These are phyloP conservation scores for Lethenteron reissneri DNA, from an alignment of 2,113 vertebrate genomes.

Conservation along the genomic window DNA sequence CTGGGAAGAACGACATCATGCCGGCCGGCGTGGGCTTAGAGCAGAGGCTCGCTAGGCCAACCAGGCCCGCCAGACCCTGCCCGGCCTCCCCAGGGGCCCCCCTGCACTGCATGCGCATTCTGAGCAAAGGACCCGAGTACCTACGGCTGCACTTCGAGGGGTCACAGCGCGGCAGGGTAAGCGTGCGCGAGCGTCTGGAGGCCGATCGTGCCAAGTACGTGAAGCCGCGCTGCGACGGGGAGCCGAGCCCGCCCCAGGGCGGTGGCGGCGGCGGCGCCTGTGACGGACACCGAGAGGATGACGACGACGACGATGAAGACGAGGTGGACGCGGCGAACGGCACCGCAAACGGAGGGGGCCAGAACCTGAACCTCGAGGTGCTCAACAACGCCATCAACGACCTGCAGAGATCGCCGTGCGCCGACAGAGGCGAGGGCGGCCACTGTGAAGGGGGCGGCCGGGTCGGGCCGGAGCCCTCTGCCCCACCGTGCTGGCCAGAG, in stretches of 20 bases:
- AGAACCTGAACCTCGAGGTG: constrained; percentile 1
- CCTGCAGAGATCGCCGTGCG: neutral
- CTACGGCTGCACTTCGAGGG: neutral
- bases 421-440: too few relatives aligned
- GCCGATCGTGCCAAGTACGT: constrained; percentile 1
- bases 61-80: neutral
- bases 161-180: neutral
- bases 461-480: neutral
- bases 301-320: too few relatives aligned
- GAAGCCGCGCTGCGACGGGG: neutral
- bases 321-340: too few relatives aligned
- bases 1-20: too few relatives aligned
- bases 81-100: neutral
- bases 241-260: too few relatives aligned
- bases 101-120: neutral
- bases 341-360: too few relatives aligned
- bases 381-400: constrained; percentile 5
- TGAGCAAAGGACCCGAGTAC: constrained; percentile 3
- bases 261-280: too few relatives aligned
- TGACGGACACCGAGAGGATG: too few relatives aligned
- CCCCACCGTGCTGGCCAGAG: too few relatives aligned
- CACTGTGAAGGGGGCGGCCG: neutral
- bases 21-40: neutral
- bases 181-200: constrained; percentile 2
- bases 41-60: neutral